Percentiles rank a stretch among this genome's conserved stretches.
Conservation (phyloP, 2,113 vertebrate genomes). For the Malurus melanocephalus region DNA sequence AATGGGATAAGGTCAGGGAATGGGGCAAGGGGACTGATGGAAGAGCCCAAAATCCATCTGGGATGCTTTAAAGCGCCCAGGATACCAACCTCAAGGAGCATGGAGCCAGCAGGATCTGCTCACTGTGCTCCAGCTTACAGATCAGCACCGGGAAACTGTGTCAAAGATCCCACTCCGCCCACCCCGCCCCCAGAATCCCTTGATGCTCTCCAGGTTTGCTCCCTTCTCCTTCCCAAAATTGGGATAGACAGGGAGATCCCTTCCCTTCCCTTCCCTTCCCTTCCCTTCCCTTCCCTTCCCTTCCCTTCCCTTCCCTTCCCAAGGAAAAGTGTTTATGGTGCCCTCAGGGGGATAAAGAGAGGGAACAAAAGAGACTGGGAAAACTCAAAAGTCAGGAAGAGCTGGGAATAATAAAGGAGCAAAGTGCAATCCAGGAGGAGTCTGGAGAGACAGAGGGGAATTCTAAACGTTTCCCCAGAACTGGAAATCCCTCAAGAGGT, state of each 20-base stretch:
- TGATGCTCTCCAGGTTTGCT: not conserved
- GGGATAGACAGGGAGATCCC: not conserved
- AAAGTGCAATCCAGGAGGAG: not conserved
- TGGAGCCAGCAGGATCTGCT: not conserved
- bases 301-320: too few species aligned
- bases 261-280: not conserved
- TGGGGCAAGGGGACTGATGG: not conserved
- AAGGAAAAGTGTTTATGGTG: too few species aligned
- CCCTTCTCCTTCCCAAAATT: accelerated
- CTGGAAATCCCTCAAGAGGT: not conserved
- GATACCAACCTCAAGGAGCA: not conserved
- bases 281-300: not conserved
- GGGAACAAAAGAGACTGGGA: not conserved
- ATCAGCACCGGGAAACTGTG: not conserved
- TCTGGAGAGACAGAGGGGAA: not conserved
- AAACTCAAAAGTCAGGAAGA: not conserved
- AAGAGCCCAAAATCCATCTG: not conserved
- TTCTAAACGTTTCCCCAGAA: not conserved
- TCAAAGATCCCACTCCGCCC: not conserved
- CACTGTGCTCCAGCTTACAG: accelerated
- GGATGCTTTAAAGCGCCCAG: not conserved
- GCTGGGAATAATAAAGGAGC: not conserved
- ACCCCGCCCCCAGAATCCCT: not conserved
- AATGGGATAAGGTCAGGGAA: not conserved
- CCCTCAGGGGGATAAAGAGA: not conserved